Conservation (phyloP, 2,797 vertebrate species). For the Typhlichthys subterraneus region DNA sequence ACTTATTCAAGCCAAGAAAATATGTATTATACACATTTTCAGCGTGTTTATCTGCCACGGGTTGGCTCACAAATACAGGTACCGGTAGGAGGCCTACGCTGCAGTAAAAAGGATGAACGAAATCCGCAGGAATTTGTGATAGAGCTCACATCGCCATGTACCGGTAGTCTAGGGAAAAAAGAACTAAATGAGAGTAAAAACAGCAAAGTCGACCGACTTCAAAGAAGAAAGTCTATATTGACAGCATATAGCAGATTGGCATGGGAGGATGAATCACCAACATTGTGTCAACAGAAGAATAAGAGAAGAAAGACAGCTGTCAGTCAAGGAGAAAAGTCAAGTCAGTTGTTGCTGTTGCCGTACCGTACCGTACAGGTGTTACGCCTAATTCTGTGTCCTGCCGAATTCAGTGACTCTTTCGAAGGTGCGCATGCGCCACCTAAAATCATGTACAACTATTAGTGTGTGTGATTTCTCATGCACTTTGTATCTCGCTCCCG, state of each 20-base stretch:
- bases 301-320: neutral
- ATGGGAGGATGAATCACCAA: neutral
- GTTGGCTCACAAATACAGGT: slow-evolving; percentile 27
- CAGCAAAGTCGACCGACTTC: neutral
- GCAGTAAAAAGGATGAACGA: slow-evolving; percentile 19
- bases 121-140: neutral
- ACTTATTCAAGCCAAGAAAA: slow-evolving; percentile 8
- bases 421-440: too few relatives aligned
- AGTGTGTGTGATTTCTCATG: too few relatives aligned
- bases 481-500: too few relatives aligned
- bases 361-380: too few relatives aligned
- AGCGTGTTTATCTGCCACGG: neutral
- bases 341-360: too few relatives aligned
- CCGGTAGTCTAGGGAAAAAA: neutral
- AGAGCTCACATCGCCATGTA: neutral
- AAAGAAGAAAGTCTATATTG: slow-evolving; percentile 39
- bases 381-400: too few relatives aligned
- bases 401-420: too few relatives aligned
- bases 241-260: neutral
- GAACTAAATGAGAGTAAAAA: neutral
- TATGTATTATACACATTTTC: slow-evolving; percentile 9
- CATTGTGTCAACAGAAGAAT: neutral
- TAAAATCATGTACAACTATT: too few relatives aligned
- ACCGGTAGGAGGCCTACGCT: neutral
- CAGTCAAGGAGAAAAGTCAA: neutral